phyloP scores from a whole-genome alignment of 1,140 invertebrate species.

The Phortica variegata region DNA sequence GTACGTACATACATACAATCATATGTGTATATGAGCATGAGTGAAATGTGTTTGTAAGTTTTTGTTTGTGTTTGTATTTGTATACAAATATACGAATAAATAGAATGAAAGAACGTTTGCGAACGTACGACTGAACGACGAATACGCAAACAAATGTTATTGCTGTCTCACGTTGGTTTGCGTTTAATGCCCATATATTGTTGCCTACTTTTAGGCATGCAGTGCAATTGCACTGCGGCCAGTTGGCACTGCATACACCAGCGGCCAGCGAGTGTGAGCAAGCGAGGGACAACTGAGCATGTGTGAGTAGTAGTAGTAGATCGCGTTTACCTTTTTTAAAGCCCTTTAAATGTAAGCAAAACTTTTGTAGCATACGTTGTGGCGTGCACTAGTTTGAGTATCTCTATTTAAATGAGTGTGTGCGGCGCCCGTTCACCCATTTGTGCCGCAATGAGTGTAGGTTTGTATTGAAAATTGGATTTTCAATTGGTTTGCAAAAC shows the following conservation, averaged over 20 bases:
- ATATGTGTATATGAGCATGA: slow-evolving; percentile 32
- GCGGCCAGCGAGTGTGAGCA: not conserved
- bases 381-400: no score
- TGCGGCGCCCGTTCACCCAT: no score
- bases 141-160: slow-evolving; percentile 10
- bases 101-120: not conserved
- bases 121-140: not conserved
- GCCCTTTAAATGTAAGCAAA: slow-evolving; percentile 44
- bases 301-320: no score
- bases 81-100: slow-evolving; percentile 45
- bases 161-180: slow-evolving; percentile 44
- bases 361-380: slow-evolving; percentile 35
- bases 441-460: no score
- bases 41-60: slow-evolving; percentile 12
- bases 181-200: slow-evolving; percentile 52
- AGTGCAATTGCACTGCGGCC: slow-evolving; percentile 16
- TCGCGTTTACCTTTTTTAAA: slow-evolving; percentile 37
- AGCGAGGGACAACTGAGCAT: no score
- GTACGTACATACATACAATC: slow-evolving; percentile 8
- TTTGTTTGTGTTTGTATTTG: slow-evolving; percentile 21
- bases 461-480: slow-evolving; percentile 52
- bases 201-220: slow-evolving; percentile 45
- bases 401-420: no score
- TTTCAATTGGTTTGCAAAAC: slow-evolving; percentile 56
- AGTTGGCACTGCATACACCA: slow-evolving; percentile 1